Evolutionary conservation across 2,888 invertebrate genomes (phyloP).

Genomic region (Rhingia rostrata): DNA sequence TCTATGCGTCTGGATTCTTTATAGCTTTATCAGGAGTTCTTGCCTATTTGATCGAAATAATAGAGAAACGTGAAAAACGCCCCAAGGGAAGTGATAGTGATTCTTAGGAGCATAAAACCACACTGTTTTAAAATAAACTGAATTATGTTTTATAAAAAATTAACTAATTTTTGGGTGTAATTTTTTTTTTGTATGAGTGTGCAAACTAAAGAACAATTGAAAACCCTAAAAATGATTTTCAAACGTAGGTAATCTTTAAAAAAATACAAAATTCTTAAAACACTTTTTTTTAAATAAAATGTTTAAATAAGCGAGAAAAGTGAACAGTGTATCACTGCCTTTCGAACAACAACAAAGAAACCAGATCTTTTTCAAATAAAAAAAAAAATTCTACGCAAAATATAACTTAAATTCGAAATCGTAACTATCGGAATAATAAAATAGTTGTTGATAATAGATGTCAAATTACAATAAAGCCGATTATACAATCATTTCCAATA

Average conservation of each 20-base stretch:
- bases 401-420: slow-evolving; percentile 36
- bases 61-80: slow-evolving; percentile 78
- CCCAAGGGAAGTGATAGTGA: slow-evolving; percentile 81
- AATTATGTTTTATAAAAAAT: slow-evolving; percentile 30
- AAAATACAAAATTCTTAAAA: slow-evolving; percentile 17
- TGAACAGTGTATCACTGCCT: slow-evolving; percentile 76
- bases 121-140: slow-evolving; percentile 43
- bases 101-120: slow-evolving; percentile 75
- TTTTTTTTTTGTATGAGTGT: neutral
- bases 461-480: slow-evolving; percentile 54
- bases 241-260: neutral
- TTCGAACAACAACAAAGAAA: slow-evolving; percentile 51
- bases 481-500: slow-evolving; percentile 68
- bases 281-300: neutral
- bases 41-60: slow-evolving; percentile 82
- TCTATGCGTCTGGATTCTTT: slow-evolving; percentile 91
- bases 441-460: slow-evolving; percentile 67
- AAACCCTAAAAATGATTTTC: too few species aligned
- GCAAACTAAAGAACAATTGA: neutral
- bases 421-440: slow-evolving; percentile 44
- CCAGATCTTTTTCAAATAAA: slow-evolving; percentile 31
- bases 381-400: neutral
- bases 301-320: slow-evolving; percentile 30
- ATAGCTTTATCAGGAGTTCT: slow-evolving; percentile 89
- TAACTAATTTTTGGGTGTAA: neutral